Conservation (phyloP, 2,797 vertebrate species). For the Anisognathus igniventris region DNA sequence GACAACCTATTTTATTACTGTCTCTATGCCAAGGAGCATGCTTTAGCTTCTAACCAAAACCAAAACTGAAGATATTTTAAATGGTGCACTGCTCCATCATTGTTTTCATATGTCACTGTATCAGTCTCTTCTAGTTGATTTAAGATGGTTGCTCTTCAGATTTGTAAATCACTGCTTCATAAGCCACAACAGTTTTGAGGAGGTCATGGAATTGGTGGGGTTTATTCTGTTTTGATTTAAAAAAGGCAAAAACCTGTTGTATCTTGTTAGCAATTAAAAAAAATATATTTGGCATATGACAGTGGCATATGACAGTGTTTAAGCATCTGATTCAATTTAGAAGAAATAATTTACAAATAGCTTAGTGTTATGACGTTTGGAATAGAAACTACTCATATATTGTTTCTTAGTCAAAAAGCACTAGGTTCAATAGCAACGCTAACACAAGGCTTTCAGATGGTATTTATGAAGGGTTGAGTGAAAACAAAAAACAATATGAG, state of each 20-base stretch:
- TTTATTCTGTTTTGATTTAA: not conserved
- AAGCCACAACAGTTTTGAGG: not conserved
- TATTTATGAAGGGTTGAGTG: not conserved
- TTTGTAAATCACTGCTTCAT: not conserved
- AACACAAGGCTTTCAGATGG: not conserved
- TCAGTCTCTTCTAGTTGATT: not conserved
- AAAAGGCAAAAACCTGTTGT: not conserved
- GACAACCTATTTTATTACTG: not conserved
- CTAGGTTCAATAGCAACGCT: not conserved
- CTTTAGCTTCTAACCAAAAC: not conserved
- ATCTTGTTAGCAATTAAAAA: not conserved
- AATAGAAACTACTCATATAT: not conserved
- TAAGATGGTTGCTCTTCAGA: not conserved
- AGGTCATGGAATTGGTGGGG: fast-evolving
- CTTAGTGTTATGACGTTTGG: not conserved
- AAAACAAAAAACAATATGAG: not conserved
- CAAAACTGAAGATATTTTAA: not conserved
- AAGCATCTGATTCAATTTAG: not conserved
- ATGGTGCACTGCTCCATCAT: not conserved
- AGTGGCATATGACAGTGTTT: not conserved
- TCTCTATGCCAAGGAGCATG: not conserved
- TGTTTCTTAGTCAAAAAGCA: not conserved
- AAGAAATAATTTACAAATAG: not conserved
- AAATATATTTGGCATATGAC: not conserved
- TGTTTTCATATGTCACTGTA: not conserved